Evolutionary conservation across 2,797 vertebrate species (phyloP), one percentile per base, ranked within the genome.

Genomic region (Aquila chrysaetos): DNA sequence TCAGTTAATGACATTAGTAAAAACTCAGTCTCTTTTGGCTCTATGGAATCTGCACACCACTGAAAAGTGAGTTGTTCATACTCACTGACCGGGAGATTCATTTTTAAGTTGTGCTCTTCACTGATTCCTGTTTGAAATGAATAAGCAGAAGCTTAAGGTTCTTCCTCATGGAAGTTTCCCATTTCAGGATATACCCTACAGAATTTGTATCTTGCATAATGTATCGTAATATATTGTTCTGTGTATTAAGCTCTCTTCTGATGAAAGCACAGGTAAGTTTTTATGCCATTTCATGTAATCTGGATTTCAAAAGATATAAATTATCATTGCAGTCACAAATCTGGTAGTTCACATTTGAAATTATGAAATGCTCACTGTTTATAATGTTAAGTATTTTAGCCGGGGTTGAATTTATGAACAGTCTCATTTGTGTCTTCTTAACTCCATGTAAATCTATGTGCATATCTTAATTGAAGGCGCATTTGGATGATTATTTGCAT

Each of bases 401-500:
- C 90, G 76, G 83, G 10, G 39, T 20, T 90, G 61, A 82, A 89
- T 92, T 95, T 88, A 69, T 90, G 67, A 96, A 94, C 39, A 65
- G 83, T 74, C 44, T 92, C 67, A 67, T 93, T 93, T 91, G 67
- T 91, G 69, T 91, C 85, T 94, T 93, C 95, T 93, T 96, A 97
- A 96, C 88, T 94, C 92, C 92, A 96, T 95, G 95, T 95, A 96
- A 97, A 96, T 97, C 95, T 96, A 96, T 97, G 95, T 96, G 94
- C 96, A 96, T 97, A 94, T 96, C 94, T 96, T 96, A 97, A 95
- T 86, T 85, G 92, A 91, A 90, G 57, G 87, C 72, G 0, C 70
- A 92, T 90, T 96, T 95, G 93, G 78, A 90, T 51, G 84, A 89
- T 93, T 96, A 96, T 96, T 97, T 96, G 95, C 96, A 97, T 96